Evolutionary conservation across 2,113 vertebrate genomes (phyloP).

Genomic region (Apodemus speciosus): DNA sequence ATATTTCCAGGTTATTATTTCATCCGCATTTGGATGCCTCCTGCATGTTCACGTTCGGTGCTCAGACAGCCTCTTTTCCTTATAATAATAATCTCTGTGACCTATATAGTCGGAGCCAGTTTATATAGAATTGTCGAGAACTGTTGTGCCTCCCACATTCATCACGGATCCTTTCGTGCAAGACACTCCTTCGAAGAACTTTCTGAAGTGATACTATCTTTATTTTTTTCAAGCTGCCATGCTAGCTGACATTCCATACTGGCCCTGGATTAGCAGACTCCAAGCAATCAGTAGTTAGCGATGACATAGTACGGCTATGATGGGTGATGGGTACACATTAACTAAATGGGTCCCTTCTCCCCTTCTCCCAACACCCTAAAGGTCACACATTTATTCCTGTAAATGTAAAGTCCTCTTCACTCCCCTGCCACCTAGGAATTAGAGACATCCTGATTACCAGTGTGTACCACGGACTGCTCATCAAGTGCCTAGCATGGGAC

Average conservation of each 20-base stretch:
- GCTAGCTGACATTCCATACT: background rate
- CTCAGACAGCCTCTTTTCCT: background rate
- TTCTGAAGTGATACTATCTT: background rate
- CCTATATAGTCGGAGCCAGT: background rate
- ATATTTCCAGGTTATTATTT: constrained; percentile 12
- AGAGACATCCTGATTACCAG: background rate
- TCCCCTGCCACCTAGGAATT: background rate
- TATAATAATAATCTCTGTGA: background rate
- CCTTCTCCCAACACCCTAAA: background rate
- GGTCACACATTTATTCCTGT: background rate
- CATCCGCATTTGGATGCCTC: background rate
- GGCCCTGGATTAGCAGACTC: background rate
- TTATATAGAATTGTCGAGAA: background rate
- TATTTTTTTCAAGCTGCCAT: background rate
- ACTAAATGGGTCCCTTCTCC: background rate
- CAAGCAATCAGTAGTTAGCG: background rate
- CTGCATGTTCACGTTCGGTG: background rate
- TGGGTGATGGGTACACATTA: background rate
- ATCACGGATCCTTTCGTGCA: background rate
- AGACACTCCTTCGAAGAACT: background rate
- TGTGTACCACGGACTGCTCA: background rate
- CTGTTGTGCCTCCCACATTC: background rate
- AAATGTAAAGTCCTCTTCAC: background rate
- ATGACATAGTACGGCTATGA: background rate
- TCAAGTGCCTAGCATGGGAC: background rate